Evolutionary conservation across 2,797 vertebrate genomes (phyloP).

Genomic region (Pantherophis vulpinus): DNA sequence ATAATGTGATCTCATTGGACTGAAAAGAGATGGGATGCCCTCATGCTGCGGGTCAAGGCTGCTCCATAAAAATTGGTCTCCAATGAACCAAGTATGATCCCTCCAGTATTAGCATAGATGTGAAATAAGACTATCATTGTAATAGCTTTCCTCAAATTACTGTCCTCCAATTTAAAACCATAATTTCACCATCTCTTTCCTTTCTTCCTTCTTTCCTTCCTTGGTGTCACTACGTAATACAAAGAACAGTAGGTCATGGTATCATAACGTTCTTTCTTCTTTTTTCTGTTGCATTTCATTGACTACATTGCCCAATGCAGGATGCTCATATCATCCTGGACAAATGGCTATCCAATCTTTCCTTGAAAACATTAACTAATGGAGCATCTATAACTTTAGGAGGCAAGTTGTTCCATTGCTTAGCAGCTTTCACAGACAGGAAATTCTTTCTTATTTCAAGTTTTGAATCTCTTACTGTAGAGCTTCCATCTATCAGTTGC

Average conservation of each 20-base stretch:
- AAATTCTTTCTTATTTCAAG: background rate
- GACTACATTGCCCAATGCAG: background rate
- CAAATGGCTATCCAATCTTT: background rate
- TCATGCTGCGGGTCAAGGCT: background rate
- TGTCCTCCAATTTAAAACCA: background rate
- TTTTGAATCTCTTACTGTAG: background rate
- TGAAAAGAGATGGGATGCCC: background rate
- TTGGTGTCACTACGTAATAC: background rate
- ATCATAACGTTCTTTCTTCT: background rate
- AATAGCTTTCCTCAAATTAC: background rate
- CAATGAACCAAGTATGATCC: background rate
- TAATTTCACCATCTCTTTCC: background rate
- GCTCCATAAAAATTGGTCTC: background rate
- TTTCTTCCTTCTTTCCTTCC: background rate
- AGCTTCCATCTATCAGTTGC: background rate
- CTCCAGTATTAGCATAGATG: background rate
- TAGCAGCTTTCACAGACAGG: background rate
- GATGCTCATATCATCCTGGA: background rate
- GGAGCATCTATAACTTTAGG: background rate
- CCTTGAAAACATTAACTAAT: background rate
- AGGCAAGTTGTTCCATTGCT: background rate
- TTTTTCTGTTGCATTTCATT: background rate
- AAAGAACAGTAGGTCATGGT: background rate
- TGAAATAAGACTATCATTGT: background rate
- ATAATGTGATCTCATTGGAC: background rate